Base-by-base conservation (phyloP, 1,140 invertebrate genomes). In the Scylla paramamosain region DNA sequence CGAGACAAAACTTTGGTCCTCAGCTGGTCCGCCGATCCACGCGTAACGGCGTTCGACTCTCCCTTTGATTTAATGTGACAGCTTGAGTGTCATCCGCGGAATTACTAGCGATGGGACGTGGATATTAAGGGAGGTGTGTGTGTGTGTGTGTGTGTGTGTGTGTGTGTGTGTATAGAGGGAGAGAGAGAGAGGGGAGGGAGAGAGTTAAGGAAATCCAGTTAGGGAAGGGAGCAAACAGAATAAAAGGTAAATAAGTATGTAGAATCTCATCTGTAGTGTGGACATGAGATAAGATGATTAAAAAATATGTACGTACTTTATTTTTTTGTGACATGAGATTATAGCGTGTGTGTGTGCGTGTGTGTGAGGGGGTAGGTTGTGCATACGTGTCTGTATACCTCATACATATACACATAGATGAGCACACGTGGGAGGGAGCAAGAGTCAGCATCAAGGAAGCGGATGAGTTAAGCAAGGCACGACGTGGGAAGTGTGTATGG, bases 91-190 rank as follows among this genome's bases (percentile, higher is more conserved):
- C 67, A 77, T 77, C 67, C n/a, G 4, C 20, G 25, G n/a, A 77
- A 77, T 77, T 77, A 77, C 67, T 77, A 20, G 20, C 67, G 20
- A 77, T 12, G 67, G 20, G 25, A 77, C 20, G 25, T n/a, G 67
- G 67, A 20, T 77, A 77, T 77, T n/a, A 77, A 77, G n/a, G n/a
- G 67, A 14, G 67, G 20, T 20, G 67, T 77, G 67, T 77, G 67
- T 77, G 67, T 77, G 67, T 77, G 67, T 77, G 67, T 77, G 67
- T 77, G 67, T 77, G 67, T 77, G 67, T n/a, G 67, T 77, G 67
- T 77, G 67, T 77, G 67, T 77, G 67, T 77, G 20, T 77, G 67
- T 77, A 20, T 77, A 77, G 25, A n/a, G 67, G n/a, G 20, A 20
- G 2, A n/a, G 20, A n/a, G 20, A 77, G n/a, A 8, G 67, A n/a